Base-by-base conservation (phyloP, 2,888 invertebrate genomes). In the Trichacis sp. region DNA sequence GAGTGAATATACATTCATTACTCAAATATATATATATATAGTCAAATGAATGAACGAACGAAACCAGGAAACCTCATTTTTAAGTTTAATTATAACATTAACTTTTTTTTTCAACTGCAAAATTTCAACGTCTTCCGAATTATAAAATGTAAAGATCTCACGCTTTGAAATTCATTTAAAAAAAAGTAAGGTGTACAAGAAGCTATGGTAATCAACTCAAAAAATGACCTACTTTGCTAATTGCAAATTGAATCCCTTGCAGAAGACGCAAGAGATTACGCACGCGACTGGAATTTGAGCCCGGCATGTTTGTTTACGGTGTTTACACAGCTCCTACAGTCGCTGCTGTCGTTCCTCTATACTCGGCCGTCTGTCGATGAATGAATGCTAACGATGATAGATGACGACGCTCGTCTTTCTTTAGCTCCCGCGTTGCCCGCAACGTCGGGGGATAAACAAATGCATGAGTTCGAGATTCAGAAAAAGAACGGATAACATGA, bases 341-440 rank as follows among this genome's bases (percentile, higher is more conserved):
- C 66, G 63, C 64, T 64, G 63, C 43, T 57, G 70, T 59, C 67
- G 73, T 65, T 71, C 2, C n/a, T 73, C 33, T 73, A 71, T 71
- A 72, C 59, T 55, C 70, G 66, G 69, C 64, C 64, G 68, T 58
- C 67, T 67, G 72, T 76, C 71, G 72, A 66, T 73, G 75, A 76
- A 77, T 75, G 74, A 78, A 76, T 75, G 61, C 74, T 79, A 79
- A 80, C 73, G 77, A 80, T 80, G 79, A 80, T 73, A 70, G 73
- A 78, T 77, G 75, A 70, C 56, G 70, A 43, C 38, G 53, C 48
- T 40, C 33, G 49, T 66, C 56, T 61, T 59, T 67, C 61, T 68
- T 55, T 48, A 30, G 47, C 43, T 57, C 68, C 53, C 47, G 54
- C 57, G 60, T 69, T 59, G 63, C 64, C 51, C 40, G 36, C 48